Evolutionary conservation across 2,888 invertebrate genomes (phyloP), one percentile per base, ranked within the genome.

Genomic region (Heteropelma amictum): DNA sequence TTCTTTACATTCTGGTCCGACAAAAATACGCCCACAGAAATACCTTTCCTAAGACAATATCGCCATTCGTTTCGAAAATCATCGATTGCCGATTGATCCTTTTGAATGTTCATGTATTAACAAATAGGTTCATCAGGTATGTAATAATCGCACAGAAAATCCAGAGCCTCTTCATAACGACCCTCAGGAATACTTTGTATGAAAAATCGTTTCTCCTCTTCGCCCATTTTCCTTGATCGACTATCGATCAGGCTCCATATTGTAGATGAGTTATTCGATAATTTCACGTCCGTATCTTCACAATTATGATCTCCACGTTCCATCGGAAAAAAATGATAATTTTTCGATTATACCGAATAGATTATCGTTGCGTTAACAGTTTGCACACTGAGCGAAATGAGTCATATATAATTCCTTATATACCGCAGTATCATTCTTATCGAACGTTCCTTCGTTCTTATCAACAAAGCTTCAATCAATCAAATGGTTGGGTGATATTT

Each of bases 81-180:
- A 4, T 49, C 51, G 26, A 63, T 26, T 3, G 26, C 49, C 14
- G n/a, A 35, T 35, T 2, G 49, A 63, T 63, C 63, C 26, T 49
- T 28, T 10, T 35, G 26, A 3, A 51, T 23, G 2, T 51, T 63
- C n/a, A 35, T 38, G 38, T 35, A 17, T 17, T 63, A 49, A 21
- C 63, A 49, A 4, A 63, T 35, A 10, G 49, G 49, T 38, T 63
- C 63, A 49, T 63, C 63, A n/a, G 35, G 12, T 1, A 38, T 51
- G 19, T 63, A 63, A 38, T 63, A 63, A 33, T 35, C 7, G 49
- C 49, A 49, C 63, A 63, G 17, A 51, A 63, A 38, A 17, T 63
- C 49, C 7, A 63, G 23, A 26, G 63, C 49, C 38, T 63, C 63
- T 10, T 63, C 63, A 38, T 63, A 63, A 51, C 63, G 63, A 51